phyloP scores from a whole-genome alignment of 2,888 invertebrate genomes.

The Diarsia dahlii region DNA sequence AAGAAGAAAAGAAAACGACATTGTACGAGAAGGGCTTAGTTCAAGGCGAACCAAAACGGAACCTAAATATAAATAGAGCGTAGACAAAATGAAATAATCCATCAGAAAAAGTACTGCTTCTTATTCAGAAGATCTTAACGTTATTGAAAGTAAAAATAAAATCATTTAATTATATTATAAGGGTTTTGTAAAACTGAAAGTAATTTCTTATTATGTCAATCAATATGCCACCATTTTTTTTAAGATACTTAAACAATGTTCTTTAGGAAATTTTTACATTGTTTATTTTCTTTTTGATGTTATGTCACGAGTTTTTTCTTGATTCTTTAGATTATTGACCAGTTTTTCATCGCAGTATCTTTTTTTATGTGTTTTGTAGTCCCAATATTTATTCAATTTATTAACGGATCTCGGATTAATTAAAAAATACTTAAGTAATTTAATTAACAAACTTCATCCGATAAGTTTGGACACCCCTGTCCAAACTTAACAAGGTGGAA shows the following conservation, averaged over 20 bases:
- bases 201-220: slow-evolving; percentile 36
- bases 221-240: slow-evolving; percentile 26
- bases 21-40: not conserved
- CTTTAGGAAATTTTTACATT: not conserved
- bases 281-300: slow-evolving; percentile 1
- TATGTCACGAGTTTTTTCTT: not conserved
- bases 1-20: not conserved
- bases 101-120: not conserved
- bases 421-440: slow-evolving; percentile 7
- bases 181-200: slow-evolving; percentile 14
- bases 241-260: not conserved
- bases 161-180: slow-evolving; percentile 18
- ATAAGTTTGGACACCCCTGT: slow-evolving; percentile 13
- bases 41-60: not conserved
- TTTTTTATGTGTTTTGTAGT: not conserved
- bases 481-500: slow-evolving; percentile 23
- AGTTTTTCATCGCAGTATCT: not conserved
- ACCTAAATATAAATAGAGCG: not conserved
- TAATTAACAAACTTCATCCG: not conserved
- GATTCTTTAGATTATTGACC: not conserved
- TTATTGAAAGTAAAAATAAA: slow-evolving; percentile 20
- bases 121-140: not conserved
- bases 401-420: not conserved
- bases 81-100: not conserved
- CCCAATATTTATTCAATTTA: not conserved